Percentiles rank a stretch among this genome's conserved stretches.
These are phyloP conservation scores for Epicampocera succincta DNA, from an alignment of 2,888 invertebrate genomes.

Conservation along the genomic window DNA sequence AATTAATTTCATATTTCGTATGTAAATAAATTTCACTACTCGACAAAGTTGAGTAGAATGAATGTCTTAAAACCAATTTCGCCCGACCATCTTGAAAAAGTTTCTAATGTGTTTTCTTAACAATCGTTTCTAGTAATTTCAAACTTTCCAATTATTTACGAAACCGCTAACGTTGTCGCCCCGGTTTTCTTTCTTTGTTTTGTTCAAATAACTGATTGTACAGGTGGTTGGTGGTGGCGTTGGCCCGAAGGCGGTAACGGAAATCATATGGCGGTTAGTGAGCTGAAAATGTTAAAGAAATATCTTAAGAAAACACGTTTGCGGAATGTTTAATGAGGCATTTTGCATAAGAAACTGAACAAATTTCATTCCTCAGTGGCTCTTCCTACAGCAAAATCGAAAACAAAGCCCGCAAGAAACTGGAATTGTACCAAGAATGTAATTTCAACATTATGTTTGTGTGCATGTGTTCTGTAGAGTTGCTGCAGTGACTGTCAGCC, in stretches of 20 bases:
- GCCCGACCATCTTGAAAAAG: no score
- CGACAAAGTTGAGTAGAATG: no score
- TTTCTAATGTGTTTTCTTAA: no score
- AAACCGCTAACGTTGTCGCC: not conserved
- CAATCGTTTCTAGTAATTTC: no score
- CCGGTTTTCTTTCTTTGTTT: not conserved
- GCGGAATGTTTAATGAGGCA: constrained; percentile 66
- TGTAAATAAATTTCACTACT: no score
- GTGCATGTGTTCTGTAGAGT: constrained; percentile 14
- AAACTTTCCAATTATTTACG: no score
- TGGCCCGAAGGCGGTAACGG: constrained; percentile 53
- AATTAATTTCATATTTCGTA: no score
- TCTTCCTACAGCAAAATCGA: not conserved
- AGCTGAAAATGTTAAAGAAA: constrained; percentile 35
- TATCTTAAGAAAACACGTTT: constrained; percentile 65
- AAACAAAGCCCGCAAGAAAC: constrained; percentile 28
- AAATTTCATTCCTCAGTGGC: not conserved
- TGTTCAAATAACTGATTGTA: constrained; percentile 11
- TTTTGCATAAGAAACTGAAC: constrained; percentile 23
- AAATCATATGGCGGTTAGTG: constrained; percentile 60
- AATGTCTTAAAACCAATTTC: no score
- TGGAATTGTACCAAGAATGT: constrained; percentile 16
- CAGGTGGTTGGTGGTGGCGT: constrained; percentile 36
- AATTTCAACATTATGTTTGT: constrained; percentile 32
- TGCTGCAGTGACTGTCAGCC: not conserved